Conservation (phyloP, 1,140 invertebrate genomes). For the Tachypleus tridentatus region DNA sequence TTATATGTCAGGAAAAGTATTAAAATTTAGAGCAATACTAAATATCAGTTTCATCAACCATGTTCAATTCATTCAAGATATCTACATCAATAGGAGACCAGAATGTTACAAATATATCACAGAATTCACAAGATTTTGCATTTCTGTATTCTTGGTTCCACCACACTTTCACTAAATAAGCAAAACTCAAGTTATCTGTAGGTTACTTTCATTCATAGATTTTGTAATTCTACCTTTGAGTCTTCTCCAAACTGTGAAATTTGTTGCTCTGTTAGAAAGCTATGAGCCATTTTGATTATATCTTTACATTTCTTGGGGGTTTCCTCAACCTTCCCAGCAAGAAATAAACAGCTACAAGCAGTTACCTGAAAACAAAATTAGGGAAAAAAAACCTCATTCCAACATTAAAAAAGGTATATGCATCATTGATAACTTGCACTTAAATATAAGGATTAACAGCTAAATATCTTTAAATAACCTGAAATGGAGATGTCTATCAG, state of each 20-base stretch:
- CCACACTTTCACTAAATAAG: too few species aligned
- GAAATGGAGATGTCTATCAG: too few species aligned
- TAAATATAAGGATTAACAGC: slow-evolving; percentile 3
- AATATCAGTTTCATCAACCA: too few species aligned
- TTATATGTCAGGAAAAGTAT: too few species aligned
- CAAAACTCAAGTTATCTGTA: too few species aligned
- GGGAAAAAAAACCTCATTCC: slow-evolving; percentile 4
- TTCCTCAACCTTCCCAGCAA: slow-evolving; percentile 99
- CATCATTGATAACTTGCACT: slow-evolving; percentile 6
- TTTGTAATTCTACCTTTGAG: slow-evolving; percentile 45
- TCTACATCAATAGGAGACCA: too few species aligned
- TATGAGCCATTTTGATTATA: slow-evolving; percentile 80
- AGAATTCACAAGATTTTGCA: too few species aligned
- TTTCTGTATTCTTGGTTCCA: too few species aligned
- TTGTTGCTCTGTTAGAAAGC: slow-evolving; percentile 63
- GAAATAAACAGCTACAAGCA: slow-evolving; percentile 89
- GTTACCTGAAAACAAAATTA: slow-evolving; percentile 50
- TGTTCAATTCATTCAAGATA: too few species aligned
- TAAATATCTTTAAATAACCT: background rate
- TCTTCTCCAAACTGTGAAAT: slow-evolving; percentile 84
- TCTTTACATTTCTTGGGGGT: slow-evolving; percentile 99
- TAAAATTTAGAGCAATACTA: too few species aligned
- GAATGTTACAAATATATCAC: too few species aligned
- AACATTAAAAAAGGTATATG: background rate
- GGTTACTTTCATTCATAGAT: too few species aligned